Conservation (phyloP, 2,888 invertebrate species). For the Acanthopleura granulata region DNA sequence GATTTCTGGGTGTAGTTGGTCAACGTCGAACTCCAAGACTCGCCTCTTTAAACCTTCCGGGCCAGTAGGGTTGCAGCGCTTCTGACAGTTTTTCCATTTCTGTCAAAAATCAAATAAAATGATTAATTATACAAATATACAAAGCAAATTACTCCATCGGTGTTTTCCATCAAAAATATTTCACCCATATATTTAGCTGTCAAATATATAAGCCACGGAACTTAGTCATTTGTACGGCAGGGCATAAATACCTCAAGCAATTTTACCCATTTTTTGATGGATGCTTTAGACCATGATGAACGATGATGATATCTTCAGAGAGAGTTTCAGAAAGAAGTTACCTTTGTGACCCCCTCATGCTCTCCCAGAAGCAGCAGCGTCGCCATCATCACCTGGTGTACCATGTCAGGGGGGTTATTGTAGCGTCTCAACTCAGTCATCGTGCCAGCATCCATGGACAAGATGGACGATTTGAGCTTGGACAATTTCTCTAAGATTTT, state of each 20-base stretch:
- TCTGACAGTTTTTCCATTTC: conserved; percentile 18
- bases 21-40: conserved; percentile 1
- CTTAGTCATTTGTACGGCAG: too few relatives aligned
- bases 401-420: not conserved
- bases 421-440: conserved; percentile 15
- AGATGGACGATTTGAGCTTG: not conserved
- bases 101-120: not conserved
- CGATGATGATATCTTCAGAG: too few relatives aligned
- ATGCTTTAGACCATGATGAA: too few relatives aligned
- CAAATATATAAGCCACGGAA: too few relatives aligned
- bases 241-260: too few relatives aligned
- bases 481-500: not conserved
- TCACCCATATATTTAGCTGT: too few relatives aligned
- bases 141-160: too few relatives aligned
- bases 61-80: conserved; percentile 6
- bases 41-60: not conserved
- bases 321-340: not conserved
- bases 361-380: not conserved
- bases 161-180: too few relatives aligned
- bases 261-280: too few relatives aligned
- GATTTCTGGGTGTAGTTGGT: conserved; percentile 9
- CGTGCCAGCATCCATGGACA: conserved; percentile 10
- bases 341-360: conserved; percentile 1
- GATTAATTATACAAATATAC: too few relatives aligned
- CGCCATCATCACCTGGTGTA: not conserved